Conservation (phyloP, 1,140 invertebrate species). For the Magallana gigas region DNA sequence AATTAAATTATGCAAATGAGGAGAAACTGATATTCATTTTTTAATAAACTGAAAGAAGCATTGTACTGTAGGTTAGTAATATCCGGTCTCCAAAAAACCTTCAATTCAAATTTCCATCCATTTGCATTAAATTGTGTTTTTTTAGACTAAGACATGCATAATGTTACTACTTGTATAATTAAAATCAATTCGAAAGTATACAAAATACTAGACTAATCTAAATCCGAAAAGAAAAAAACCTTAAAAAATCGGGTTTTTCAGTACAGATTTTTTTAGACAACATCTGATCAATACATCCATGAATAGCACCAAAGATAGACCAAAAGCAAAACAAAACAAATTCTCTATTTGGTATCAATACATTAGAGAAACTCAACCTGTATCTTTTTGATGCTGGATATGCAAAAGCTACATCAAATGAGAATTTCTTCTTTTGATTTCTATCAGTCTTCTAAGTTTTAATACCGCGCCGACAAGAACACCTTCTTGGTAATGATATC, state of each 20-base stretch:
- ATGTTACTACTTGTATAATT: too few species aligned
- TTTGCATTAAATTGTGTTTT: background rate
- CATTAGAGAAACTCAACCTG: background rate
- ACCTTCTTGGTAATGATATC: background rate
- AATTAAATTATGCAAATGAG: too few species aligned
- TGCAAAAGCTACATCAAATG: conserved; percentile 12
- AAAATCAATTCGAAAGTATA: too few species aligned
- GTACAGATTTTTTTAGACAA: background rate
- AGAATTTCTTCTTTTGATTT: background rate
- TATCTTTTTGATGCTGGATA: conserved; percentile 15
- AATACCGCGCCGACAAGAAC: background rate
- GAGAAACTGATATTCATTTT: too few species aligned
- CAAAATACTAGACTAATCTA: too few species aligned
- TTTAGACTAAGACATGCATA: too few species aligned
- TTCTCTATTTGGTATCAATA: conserved; percentile 8
- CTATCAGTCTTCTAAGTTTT: background rate
- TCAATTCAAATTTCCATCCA: conserved; percentile 10
- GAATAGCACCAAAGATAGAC: background rate
- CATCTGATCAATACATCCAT: background rate
- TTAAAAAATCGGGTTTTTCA: background rate
- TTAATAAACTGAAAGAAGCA: too few species aligned
- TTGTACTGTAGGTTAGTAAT: background rate
- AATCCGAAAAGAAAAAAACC: too few species aligned
- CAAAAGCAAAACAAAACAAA: background rate
- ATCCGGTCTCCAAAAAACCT: background rate